Conservation (phyloP, 2,797 vertebrate species). For the Eutrigla gurnardus region DNA sequence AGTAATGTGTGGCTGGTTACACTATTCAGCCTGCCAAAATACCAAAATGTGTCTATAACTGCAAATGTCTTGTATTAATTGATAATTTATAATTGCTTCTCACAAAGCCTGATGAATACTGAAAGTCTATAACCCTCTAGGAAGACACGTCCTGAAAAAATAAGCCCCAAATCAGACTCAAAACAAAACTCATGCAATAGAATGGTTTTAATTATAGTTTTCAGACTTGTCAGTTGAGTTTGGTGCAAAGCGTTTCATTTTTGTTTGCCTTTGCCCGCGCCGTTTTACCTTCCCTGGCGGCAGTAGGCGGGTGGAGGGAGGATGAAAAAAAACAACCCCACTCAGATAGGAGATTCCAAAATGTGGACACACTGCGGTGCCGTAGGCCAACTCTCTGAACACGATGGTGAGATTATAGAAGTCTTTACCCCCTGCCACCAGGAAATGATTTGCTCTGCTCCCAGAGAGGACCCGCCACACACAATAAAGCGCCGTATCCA, state of each 20-base stretch:
- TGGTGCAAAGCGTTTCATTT: conserved; percentile 36
- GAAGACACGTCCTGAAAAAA: background rate
- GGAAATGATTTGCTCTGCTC: conserved; percentile 71
- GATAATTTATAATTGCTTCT: conserved; percentile 24
- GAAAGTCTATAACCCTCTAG: conserved; percentile 12
- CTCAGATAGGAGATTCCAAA: conserved; percentile 79
- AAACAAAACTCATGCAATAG: conserved; percentile 8
- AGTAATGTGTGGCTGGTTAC: background rate
- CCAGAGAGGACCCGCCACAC: conserved; percentile 53
- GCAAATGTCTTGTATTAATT: conserved; percentile 7
- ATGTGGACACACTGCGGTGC: conserved; percentile 71
- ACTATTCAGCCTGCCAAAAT: background rate
- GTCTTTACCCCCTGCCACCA: conserved; percentile 70
- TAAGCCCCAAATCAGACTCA: conserved; percentile 7
- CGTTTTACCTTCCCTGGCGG: conserved; percentile 59
- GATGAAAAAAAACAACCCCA: conserved; percentile 57
- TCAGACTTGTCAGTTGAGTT: conserved; percentile 28
- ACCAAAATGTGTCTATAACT: background rate
- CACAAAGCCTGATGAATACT: conserved; percentile 30
- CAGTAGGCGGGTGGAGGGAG: conserved; percentile 50
- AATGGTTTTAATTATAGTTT: background rate
- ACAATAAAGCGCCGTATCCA: conserved; percentile 51
- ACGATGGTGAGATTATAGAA: conserved; percentile 70
- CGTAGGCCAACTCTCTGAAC: conserved; percentile 72
- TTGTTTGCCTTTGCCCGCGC: conserved; percentile 40